Base-by-base conservation (phyloP, 2,797 vertebrate species). In the Acrossocheilus fasciatus region DNA sequence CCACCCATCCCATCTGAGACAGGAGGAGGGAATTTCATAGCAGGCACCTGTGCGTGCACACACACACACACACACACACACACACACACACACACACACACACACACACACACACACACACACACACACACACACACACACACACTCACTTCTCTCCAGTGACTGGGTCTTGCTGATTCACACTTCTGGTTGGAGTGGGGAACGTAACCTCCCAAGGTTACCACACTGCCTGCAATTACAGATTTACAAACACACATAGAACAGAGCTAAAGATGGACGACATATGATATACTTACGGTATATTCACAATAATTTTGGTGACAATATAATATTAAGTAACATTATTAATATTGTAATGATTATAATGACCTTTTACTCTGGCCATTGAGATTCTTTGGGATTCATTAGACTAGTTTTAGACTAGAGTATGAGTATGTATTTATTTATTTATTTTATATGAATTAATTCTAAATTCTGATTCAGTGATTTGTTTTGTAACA, bases 111-210 rank as follows among this genome's bases (percentile, higher is more conserved):
- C 34, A 54, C n/a, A 68, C 39, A 64, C 79, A 66, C 75, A 81
- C 84, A 75, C 41, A 43, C 23, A 76, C 34, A 73, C 15, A 47
- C 86, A 81, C 34, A 54, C n/a, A 74, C 39, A 64, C 78, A 43
- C 23, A 36, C 34, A 41, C 52, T 2, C 52, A 73, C 15, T 66
- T 80, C 57, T 69, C 62, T 70, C 88, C 88, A 92, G 91, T 79
- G 89, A 92, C 86, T 92, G 89, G 86, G 89, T 92, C 90, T 86
- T 91, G 93, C 94, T 95, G 95, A 95, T 93, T 95, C 94, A 94
- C 92, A 81, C 91, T 52, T 76, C 15, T 77, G 77, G 87, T 93
- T 92, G 91, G 73, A 62, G 72, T 52, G 68, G 30, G 36, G 23
- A 74, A 81, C 20, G 80, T 86, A 88, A 86, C 81, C 79, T 57